Evolutionary conservation across 2,113 vertebrate species (phyloP).

Genomic region (Scomber japonicus): DNA sequence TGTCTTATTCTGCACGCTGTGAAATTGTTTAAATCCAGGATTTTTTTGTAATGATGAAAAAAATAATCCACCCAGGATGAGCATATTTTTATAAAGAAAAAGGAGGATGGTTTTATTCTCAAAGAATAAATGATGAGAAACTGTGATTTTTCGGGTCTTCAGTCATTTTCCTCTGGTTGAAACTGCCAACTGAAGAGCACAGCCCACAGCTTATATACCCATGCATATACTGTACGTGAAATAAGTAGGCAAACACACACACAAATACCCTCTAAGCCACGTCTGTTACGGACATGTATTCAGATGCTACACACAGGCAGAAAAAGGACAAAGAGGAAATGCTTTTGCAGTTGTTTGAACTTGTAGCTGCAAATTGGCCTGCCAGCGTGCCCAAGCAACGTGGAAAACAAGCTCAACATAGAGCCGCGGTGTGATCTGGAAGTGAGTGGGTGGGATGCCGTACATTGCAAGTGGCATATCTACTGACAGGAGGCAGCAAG

Average conservation of each 20-base stretch:
- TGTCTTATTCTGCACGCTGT: slow-evolving; percentile 16
- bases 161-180: no score
- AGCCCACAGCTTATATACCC: no score
- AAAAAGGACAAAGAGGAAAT: not conserved
- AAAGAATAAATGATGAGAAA: no score
- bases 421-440: slow-evolving; percentile 16
- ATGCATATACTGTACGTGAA: no score
- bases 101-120: no score
- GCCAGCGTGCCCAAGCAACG: slow-evolving; percentile 15
- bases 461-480: slow-evolving; percentile 59
- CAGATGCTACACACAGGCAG: no score
- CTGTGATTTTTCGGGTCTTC: no score
- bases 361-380: slow-evolving; percentile 54
- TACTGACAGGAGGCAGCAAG: slow-evolving; percentile 56
- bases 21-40: slow-evolving; percentile 14
- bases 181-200: no score
- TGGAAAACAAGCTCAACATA: slow-evolving; percentile 44
- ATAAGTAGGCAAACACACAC: no score
- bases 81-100: no score
- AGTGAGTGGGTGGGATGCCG: slow-evolving; percentile 59
- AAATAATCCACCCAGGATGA: not conserved
- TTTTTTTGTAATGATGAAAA: not conserved
- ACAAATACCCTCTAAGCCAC: no score
- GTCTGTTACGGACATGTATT: not conserved
- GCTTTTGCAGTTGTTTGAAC: slow-evolving; percentile 35